These are phyloP conservation scores for Napeogenes sylphis DNA, from an alignment of 2,888 invertebrate genomes.

Conservation along the genomic window DNA sequence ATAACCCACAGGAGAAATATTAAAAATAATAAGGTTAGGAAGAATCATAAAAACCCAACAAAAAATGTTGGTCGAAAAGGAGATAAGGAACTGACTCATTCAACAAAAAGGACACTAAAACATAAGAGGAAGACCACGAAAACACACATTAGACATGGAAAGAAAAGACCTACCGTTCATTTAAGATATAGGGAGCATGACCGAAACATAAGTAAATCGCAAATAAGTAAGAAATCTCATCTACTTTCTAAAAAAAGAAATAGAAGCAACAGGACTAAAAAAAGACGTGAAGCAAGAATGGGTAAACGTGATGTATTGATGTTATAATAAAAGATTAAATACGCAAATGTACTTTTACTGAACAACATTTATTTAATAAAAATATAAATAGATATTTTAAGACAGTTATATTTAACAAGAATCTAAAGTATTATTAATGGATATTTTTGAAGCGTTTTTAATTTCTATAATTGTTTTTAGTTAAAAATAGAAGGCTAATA, in stretches of 20 bases:
- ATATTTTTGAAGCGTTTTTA: too few relatives aligned
- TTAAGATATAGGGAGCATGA: slow-evolving; percentile 15
- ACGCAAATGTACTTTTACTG: slow-evolving; percentile 27
- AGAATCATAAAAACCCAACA: background rate
- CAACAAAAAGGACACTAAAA: slow-evolving; percentile 8
- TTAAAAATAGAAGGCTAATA: slow-evolving; percentile 54
- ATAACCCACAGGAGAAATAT: background rate
- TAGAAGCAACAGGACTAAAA: slow-evolving; percentile 4
- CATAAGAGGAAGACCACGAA: slow-evolving; percentile 3
- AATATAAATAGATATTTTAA: too few relatives aligned
- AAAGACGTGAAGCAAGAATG: slow-evolving; percentile 13
- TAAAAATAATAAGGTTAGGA: slow-evolving; percentile 2
- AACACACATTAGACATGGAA: background rate
- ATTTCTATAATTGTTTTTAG: slow-evolving; percentile 18
- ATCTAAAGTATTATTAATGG: too few relatives aligned
- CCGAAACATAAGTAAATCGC: slow-evolving; percentile 3
- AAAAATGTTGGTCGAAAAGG: slow-evolving; percentile 4
- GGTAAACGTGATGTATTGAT: slow-evolving; percentile 22
- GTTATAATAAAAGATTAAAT: slow-evolving; percentile 21
- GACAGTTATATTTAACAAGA: too few relatives aligned
- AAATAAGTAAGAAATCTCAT: background rate
- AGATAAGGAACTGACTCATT: background rate
- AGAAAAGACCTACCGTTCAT: slow-evolving; percentile 6
- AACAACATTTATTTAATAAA: background rate
- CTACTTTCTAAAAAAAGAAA: slow-evolving; percentile 1